Evolutionary conservation across 2,888 invertebrate species (phyloP).

Genomic region (Chloromyia formosa): DNA sequence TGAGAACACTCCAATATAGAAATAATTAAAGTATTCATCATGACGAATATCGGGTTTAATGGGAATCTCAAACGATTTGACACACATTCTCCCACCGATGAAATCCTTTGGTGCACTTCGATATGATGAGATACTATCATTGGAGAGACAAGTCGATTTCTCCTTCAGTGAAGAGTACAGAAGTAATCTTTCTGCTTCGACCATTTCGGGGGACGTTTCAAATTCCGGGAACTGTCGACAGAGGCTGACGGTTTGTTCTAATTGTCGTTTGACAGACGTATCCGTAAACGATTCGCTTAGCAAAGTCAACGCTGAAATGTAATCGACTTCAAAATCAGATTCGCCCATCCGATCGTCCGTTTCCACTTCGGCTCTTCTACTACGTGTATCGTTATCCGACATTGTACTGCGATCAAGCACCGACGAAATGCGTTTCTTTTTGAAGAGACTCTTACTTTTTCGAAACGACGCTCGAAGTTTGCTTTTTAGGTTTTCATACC

Average conservation of each 20-base stretch:
- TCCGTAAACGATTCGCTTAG: slow-evolving; percentile 51
- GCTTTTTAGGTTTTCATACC: slow-evolving; percentile 58
- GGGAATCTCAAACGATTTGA: slow-evolving; percentile 58
- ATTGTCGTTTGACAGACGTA: slow-evolving; percentile 58
- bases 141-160: slow-evolving; percentile 37
- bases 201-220: slow-evolving; percentile 64
- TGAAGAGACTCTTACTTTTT: slow-evolving; percentile 57
- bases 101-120: slow-evolving; percentile 40
- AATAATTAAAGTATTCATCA: slow-evolving; percentile 62
- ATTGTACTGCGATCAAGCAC: slow-evolving; percentile 48
- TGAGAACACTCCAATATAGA: slow-evolving; percentile 61
- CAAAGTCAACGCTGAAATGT: slow-evolving; percentile 52
- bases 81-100: slow-evolving; percentile 51
- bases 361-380: not conserved
- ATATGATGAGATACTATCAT: slow-evolving; percentile 41
- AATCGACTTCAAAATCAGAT: slow-evolving; percentile 55
- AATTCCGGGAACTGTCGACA: slow-evolving; percentile 65
- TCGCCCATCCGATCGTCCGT: slow-evolving; percentile 51
- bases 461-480: slow-evolving; percentile 60
- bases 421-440: slow-evolving; percentile 55
- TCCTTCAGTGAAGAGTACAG: slow-evolving; percentile 60
- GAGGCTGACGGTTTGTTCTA: slow-evolving; percentile 64
- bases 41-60: slow-evolving; percentile 56
- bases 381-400: slow-evolving; percentile 30
- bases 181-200: slow-evolving; percentile 66